Evolutionary conservation across 2,113 vertebrate genomes (phyloP).

Genomic region (Euleptes europaea): DNA sequence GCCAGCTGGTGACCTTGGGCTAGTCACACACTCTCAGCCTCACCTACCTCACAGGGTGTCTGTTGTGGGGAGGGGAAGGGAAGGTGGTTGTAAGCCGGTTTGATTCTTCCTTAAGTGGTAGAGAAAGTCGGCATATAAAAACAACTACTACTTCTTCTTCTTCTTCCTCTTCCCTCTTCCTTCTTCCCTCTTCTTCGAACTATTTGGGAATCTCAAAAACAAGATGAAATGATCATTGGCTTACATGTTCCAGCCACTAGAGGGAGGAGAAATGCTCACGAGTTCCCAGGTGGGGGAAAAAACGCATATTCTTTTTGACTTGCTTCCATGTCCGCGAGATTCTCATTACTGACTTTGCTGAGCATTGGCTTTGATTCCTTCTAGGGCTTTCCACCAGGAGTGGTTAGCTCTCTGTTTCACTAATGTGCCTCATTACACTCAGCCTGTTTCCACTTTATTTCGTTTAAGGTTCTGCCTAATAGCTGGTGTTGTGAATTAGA

Average conservation of each 20-base stretch:
- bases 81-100: too few relatives aligned
- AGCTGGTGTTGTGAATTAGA: not conserved
- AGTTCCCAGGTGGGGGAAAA: not conserved
- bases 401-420: not conserved
- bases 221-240: not conserved
- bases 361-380: not conserved
- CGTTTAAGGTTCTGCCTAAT: not conserved
- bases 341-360: not conserved
- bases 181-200: too few relatives aligned
- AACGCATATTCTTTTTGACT: not conserved
- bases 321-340: not conserved
- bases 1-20: too few relatives aligned
- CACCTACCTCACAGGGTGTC: too few relatives aligned
- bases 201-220: not conserved
- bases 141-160: too few relatives aligned
- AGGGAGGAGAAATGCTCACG: not conserved
- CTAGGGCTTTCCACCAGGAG: not conserved
- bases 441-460: not conserved
- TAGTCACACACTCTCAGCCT: too few relatives aligned
- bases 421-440: not conserved
- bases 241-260: not conserved
- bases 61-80: too few relatives aligned
- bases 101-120: too few relatives aligned
- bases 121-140: too few relatives aligned
- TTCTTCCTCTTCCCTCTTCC: too few relatives aligned